Percentiles rank a stretch among this genome's conserved stretches.
These are phyloP conservation scores for Panagrolaimus sp. DNA, from an alignment of 1,140 invertebrate genomes.

Conservation along the genomic window DNA sequence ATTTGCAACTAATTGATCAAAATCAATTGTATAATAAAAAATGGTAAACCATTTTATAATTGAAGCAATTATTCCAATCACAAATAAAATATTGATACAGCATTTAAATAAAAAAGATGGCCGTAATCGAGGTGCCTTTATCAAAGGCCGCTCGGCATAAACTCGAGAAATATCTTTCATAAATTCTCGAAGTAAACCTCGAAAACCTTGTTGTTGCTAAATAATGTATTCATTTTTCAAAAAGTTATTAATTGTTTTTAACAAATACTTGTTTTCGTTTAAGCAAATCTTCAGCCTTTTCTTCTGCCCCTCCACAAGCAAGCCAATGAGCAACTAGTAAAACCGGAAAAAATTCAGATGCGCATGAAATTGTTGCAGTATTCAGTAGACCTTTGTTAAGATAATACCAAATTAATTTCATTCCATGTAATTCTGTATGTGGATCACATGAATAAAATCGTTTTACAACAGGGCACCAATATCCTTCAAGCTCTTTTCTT, in stretches of 20 bases:
- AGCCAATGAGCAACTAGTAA: conserved; percentile 57
- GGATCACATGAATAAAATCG: conserved; percentile 51
- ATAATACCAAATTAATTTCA: conserved; percentile 58
- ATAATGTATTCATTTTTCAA: too few species aligned
- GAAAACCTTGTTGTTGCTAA: conserved; percentile 49
- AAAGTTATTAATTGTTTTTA: too few species aligned
- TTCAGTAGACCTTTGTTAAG: conserved; percentile 57
- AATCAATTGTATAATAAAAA: conserved; percentile 58
- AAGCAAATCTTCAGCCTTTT: conserved; percentile 54
- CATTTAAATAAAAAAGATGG: background rate
- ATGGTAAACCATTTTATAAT: conserved; percentile 47
- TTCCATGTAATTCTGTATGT: conserved; percentile 49
- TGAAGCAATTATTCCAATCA: background rate
- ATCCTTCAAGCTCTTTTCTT: conserved; percentile 54
- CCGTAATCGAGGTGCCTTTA: background rate
- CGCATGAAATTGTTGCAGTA: conserved; percentile 56
- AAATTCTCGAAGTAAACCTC: conserved; percentile 49
- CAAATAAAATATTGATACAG: background rate
- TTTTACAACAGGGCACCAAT: conserved; percentile 56
- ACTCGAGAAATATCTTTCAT: conserved; percentile 56
- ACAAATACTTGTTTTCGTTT: conserved; percentile 35
- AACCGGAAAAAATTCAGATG: conserved; percentile 59
- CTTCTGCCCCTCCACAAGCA: conserved; percentile 57
- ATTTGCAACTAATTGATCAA: conserved; percentile 45
- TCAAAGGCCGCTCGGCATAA: conserved; percentile 33